These are phyloP conservation scores for Drosophila lacertosa DNA, from an alignment of 1,140 invertebrate species.

Conservation along the genomic window DNA sequence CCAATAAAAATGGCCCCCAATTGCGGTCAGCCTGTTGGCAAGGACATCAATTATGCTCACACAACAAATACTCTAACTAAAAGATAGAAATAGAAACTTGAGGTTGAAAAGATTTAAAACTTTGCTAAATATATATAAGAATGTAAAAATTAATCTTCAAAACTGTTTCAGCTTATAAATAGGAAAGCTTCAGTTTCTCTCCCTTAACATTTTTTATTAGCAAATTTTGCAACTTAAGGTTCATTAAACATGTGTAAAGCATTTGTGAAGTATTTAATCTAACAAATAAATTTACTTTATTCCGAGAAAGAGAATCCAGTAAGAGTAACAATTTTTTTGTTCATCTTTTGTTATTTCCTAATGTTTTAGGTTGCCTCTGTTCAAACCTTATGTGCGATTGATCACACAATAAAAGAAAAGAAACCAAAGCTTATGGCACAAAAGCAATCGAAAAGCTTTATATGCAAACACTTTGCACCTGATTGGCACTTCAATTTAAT, in stretches of 20 bases:
- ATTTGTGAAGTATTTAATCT: no score
- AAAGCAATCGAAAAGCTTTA: neutral
- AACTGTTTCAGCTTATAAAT: no score
- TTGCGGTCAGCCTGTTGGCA: conserved; percentile 14
- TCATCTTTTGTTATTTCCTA: neutral
- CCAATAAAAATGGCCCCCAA: conserved; percentile 62
- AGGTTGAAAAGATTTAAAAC: no score
- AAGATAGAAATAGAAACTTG: neutral
- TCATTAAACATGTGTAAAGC: no score
- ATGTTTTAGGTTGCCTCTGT: neutral
- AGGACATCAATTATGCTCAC: neutral
- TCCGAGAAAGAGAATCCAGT: neutral
- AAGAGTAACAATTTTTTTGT: neutral
- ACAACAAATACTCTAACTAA: neutral
- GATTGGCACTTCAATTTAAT: conserved; percentile 27
- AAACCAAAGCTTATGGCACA: neutral
- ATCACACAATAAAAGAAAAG: no score
- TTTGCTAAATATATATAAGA: no score
- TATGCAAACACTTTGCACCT: conserved; percentile 15
- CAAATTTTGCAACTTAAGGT: no score
- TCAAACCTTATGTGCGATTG: conserved; percentile 2
- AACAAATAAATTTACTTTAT: neutral
- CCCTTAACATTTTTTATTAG: no score
- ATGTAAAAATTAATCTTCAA: no score
- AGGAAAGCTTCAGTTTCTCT: no score